Evolutionary conservation across 2,888 invertebrate genomes (phyloP).

Genomic region (Sericinus montela): DNA sequence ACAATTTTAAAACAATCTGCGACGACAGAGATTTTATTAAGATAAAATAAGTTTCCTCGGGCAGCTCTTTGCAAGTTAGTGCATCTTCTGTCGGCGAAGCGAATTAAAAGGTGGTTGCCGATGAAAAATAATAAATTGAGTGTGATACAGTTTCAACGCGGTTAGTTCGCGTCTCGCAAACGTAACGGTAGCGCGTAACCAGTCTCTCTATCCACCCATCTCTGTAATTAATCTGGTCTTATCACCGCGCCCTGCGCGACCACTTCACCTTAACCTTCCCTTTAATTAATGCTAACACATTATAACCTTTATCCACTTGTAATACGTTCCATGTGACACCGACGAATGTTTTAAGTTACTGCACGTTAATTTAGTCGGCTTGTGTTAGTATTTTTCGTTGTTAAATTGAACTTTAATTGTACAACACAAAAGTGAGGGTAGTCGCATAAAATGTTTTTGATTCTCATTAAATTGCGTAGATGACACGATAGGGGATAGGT

Average conservation of each 20-base stretch:
- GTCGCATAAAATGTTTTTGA: slow-evolving; percentile 5
- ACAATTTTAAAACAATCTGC: too few relatives aligned
- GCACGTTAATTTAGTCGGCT: not conserved
- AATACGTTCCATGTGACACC: not conserved
- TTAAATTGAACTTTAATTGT: slow-evolving; percentile 16
- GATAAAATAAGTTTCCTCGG: too few relatives aligned
- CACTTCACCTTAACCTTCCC: not conserved
- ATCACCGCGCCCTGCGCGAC: slow-evolving; percentile 27
- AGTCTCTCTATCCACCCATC: slow-evolving; percentile 56
- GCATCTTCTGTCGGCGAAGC: not conserved
- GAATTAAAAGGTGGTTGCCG: slow-evolving; percentile 1
- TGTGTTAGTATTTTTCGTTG: slow-evolving; percentile 9
- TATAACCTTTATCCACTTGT: not conserved
- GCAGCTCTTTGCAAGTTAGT: too few relatives aligned
- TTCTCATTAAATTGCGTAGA: slow-evolving; percentile 10
- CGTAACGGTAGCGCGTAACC: slow-evolving; percentile 49
- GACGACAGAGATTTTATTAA: too few relatives aligned
- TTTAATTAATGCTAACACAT: not conserved
- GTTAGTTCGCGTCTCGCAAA: slow-evolving; percentile 19
- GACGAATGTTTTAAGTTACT: not conserved
- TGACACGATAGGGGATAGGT: slow-evolving; percentile 16
- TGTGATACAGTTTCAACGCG: slow-evolving; percentile 20
- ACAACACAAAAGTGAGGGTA: slow-evolving; percentile 12
- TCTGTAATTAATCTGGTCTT: slow-evolving; percentile 64
- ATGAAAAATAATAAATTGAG: slow-evolving; percentile 11